Percentiles rank a stretch among this genome's conserved stretches.
Conservation (phyloP, 2,888 invertebrate genomes). For the Thereva unica region DNA sequence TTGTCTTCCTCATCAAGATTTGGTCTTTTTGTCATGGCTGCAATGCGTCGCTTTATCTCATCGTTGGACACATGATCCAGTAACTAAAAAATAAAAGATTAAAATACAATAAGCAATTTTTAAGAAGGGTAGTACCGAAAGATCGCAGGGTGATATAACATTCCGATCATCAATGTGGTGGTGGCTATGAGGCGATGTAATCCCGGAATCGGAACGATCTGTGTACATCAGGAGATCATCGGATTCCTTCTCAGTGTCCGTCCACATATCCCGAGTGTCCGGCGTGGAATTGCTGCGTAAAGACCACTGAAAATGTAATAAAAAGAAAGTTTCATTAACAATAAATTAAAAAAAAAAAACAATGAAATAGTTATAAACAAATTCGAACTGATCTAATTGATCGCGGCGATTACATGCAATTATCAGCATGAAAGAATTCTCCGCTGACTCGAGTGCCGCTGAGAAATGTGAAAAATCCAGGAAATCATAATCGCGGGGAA, state of each 20-base stretch:
- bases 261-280: slow-evolving; percentile 50
- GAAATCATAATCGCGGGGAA: slow-evolving; percentile 11
- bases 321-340: slow-evolving; percentile 9
- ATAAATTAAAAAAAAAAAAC: not conserved
- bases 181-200: slow-evolving; percentile 50
- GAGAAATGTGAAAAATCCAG: not conserved
- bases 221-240: slow-evolving; percentile 42
- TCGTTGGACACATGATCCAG: slow-evolving; percentile 49
- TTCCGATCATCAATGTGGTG: slow-evolving; percentile 47
- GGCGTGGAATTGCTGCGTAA: slow-evolving; percentile 50
- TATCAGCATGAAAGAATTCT: no score
- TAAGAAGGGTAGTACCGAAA: slow-evolving; percentile 46
- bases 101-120: not conserved
- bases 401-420: no score
- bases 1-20: slow-evolving; percentile 61
- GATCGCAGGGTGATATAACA: slow-evolving; percentile 46
- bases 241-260: slow-evolving; percentile 44
- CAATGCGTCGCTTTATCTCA: slow-evolving; percentile 49
- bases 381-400: no score
- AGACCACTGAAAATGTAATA: slow-evolving; percentile 51
- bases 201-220: slow-evolving; percentile 49
- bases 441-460: no score
- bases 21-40: slow-evolving; percentile 50
- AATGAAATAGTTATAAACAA: no score
- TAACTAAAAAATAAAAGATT: slow-evolving; percentile 38